These are phyloP conservation scores for Nyctalus aviator DNA, from an alignment of 2,797 vertebrate species.

Conservation along the genomic window DNA sequence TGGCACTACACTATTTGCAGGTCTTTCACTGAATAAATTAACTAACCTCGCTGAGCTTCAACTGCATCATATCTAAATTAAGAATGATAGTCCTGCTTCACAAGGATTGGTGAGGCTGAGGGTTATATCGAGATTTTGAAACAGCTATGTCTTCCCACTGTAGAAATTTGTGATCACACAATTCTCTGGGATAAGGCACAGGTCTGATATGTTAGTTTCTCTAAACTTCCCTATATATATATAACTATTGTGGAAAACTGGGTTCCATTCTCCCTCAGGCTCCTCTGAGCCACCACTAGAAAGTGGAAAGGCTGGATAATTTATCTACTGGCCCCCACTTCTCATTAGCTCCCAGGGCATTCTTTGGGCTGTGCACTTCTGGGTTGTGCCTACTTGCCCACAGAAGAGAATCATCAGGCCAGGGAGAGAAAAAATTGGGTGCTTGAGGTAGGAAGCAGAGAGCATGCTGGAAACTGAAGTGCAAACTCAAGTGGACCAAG, in stretches of 20 bases:
- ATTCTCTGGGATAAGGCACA: not conserved
- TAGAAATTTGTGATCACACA: too few species aligned
- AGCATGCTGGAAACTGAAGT: not conserved
- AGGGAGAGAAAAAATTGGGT: not conserved
- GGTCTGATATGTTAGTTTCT: not conserved
- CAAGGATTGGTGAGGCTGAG: not conserved
- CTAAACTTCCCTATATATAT: not conserved
- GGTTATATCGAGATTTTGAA: not conserved
- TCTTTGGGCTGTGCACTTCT: not conserved
- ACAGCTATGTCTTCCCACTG: not conserved
- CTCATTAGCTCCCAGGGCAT: not conserved
- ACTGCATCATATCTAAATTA: not conserved
- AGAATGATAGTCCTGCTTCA: not conserved
- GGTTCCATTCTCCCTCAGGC: not conserved
- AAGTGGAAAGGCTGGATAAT: not conserved
- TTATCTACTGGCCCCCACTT: not conserved
- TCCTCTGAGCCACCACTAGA: not conserved
- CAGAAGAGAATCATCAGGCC: not conserved
- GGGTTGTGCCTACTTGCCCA: not conserved
- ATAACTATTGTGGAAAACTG: not conserved
- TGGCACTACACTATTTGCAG: accelerated
- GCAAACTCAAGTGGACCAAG: not conserved
- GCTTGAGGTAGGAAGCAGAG: not conserved
- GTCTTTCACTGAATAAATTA: not conserved
- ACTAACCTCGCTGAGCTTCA: not conserved